Conservation (phyloP, 2,113 vertebrate genomes). For the Phalacrocorax aristotelis region DNA sequence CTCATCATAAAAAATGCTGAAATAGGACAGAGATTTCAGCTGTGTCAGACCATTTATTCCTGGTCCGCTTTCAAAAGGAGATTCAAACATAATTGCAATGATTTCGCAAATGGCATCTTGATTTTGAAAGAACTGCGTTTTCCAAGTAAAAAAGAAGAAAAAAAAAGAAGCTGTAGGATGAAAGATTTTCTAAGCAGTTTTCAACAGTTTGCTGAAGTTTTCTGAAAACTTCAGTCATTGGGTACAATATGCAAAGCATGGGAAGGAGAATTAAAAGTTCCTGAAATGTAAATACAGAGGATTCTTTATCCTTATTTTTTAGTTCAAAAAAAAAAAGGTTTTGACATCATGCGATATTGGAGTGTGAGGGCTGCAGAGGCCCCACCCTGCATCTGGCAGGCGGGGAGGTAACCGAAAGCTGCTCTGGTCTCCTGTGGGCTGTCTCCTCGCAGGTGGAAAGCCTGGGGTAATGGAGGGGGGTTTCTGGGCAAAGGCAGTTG, state of each 20-base stretch:
- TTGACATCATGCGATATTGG: not conserved
- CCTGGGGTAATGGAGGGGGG: not conserved
- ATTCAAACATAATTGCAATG: not conserved
- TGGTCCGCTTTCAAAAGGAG: not conserved
- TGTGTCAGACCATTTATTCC: not conserved
- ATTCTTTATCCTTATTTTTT: not conserved
- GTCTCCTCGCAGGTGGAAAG: conserved; percentile 43
- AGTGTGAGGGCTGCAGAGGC: not conserved
- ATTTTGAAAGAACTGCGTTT: not conserved
- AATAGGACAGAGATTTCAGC: not conserved
- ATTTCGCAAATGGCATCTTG: not conserved
- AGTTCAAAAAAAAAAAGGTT: not conserved
- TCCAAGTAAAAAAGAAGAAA: not conserved
- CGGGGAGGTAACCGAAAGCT: not conserved
- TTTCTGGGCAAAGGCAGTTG: not conserved
- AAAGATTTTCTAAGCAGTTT: not conserved
- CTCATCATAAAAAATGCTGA: not conserved
- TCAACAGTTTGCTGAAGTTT: not conserved
- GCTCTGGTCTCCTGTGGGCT: accelerated
- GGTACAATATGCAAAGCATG: not conserved
- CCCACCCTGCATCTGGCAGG: conserved; percentile 59
- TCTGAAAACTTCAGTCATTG: not conserved
- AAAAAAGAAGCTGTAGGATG: not conserved
- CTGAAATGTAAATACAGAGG: not conserved
- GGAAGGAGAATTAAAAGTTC: not conserved